Evolutionary conservation across 1,140 invertebrate species (phyloP), one percentile per base, ranked within the genome.

Genomic region (Neotoxoptera formosana): DNA sequence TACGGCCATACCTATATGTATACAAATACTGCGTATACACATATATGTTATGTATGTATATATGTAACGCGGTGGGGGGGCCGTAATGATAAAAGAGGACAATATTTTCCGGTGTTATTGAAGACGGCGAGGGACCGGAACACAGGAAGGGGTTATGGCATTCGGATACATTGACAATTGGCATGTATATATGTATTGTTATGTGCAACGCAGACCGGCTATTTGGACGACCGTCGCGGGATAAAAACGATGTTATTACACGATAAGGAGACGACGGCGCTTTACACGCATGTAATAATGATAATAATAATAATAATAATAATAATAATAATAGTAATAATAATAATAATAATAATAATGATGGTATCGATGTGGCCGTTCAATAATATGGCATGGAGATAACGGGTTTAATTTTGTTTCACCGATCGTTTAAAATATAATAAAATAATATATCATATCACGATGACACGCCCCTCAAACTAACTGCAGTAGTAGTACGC

Each of bases 361-460:
- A 53, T 89, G 88, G 56, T 89, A 89, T 56, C 88, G 88, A 41
- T 36, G 11, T 41, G 36, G 51, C 36, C 25, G 36, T 56, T 56
- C 87, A 25, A 76, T 76, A 76, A 76, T 76, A 76, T 76, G 14
- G 30, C 14, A 17, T 17, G 30, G 9, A 34, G 48, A 53, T 89
- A 89, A 89, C n/a, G 34, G 48, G 51, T 89, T 89, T 89, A 89
- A 89, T 89, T 89, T 89, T 9, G 34, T 36, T 41, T 56, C 36
- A 36, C 21, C 51, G 11, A 56, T 89, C 88, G 51, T 89, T 89
- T 89, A 89, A 89, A 89, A 53, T 34, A 53, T 25, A 47, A 87
- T 45, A 47, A 47, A 47, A 87, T 25, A n/a, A 47, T 45, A 86
- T 41, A 34, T 30, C 20, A 88, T 25, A 41, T 7, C 34, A 34